Evolutionary conservation across 2,888 invertebrate genomes (phyloP).

Genomic region (Athetis lepigone): DNA sequence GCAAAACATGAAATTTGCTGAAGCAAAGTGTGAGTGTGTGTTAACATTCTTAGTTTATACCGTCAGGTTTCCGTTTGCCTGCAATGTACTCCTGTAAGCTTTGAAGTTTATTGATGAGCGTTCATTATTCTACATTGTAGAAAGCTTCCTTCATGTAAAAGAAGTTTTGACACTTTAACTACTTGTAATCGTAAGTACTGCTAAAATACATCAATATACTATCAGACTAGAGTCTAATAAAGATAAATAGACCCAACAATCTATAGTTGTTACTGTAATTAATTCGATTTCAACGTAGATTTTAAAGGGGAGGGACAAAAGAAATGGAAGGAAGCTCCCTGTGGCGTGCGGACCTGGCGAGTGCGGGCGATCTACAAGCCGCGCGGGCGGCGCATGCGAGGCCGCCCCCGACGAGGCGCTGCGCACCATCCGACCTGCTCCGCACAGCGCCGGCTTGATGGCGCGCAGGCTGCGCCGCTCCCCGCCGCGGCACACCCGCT

Average conservation of each 20-base stretch:
- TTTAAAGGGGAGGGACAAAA: slow-evolving; percentile 25
- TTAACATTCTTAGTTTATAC: slow-evolving; percentile 60
- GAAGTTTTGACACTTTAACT: slow-evolving; percentile 53
- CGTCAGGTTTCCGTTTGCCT: slow-evolving; percentile 50
- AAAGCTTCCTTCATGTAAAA: slow-evolving; percentile 70
- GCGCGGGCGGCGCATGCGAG: slow-evolving; percentile 82
- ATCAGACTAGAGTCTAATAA: slow-evolving; percentile 37
- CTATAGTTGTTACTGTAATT: slow-evolving; percentile 16
- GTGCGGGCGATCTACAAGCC: slow-evolving; percentile 82
- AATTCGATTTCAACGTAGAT: slow-evolving; percentile 17
- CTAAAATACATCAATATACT: slow-evolving; percentile 31
- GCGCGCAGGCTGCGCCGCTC: slow-evolving; percentile 77
- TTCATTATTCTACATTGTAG: slow-evolving; percentile 57
- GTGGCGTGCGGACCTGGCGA: slow-evolving; percentile 81
- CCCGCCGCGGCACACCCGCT: slow-evolving; percentile 67
- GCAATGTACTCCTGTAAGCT: slow-evolving; percentile 54
- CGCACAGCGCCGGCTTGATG: slow-evolving; percentile 71
- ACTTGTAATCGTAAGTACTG: slow-evolving; percentile 27
- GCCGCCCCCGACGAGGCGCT: slow-evolving; percentile 88
- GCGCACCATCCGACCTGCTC: slow-evolving; percentile 88
- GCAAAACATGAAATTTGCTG: slow-evolving; percentile 71
- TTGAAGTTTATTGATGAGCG: slow-evolving; percentile 53
- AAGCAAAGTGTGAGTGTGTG: slow-evolving; percentile 76
- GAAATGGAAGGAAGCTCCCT: slow-evolving; percentile 61
- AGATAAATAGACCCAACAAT: slow-evolving; percentile 20